A percentile compares a stretch with the other conserved stretches of the same genome.
Evolutionary conservation across 2,888 invertebrate species (phyloP).

Genomic region (Microdon myrmicae): DNA sequence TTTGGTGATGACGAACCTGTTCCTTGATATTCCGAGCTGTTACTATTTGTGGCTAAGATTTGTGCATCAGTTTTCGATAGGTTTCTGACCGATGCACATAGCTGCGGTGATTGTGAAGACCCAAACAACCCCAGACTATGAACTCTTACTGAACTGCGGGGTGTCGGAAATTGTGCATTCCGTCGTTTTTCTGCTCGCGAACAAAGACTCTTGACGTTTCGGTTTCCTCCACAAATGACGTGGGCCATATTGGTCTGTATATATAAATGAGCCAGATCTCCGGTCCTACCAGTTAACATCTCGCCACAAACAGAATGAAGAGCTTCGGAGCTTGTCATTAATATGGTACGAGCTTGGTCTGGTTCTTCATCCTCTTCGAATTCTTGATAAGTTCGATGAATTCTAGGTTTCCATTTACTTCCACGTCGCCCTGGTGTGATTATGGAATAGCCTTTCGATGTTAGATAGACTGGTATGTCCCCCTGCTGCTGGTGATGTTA

Average conservation of each 20-base stretch:
- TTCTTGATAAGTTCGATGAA: conserved; percentile 66
- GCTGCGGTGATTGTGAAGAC: conserved; percentile 75
- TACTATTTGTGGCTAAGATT: conserved; percentile 73
- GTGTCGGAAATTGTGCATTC: conserved; percentile 79
- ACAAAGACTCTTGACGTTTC: conserved; percentile 87
- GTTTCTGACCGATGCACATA: conserved; percentile 73
- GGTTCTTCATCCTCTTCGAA: conserved; percentile 68
- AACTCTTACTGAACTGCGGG: conserved; percentile 78
- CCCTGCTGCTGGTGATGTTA: conserved; percentile 87
- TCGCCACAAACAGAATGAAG: conserved; percentile 87
- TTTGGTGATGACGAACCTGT: conserved; percentile 81
- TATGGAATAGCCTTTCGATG: conserved; percentile 92
- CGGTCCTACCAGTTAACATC: conserved; percentile 85
- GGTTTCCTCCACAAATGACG: conserved; percentile 90
- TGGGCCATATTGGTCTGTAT: conserved; percentile 92
- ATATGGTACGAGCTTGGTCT: conserved; percentile 72
- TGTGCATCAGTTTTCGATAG: conserved; percentile 67
- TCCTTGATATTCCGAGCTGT: conserved; percentile 81
- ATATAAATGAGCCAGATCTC: conserved; percentile 86
- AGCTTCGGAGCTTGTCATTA: conserved; percentile 88
- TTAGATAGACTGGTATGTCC: conserved; percentile 91
- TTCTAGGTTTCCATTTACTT: conserved; percentile 73
- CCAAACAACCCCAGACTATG: conserved; percentile 84
- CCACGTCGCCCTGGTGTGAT: conserved; percentile 83
- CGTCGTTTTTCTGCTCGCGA: conserved; percentile 78